Percentiles rank a stretch among this genome's conserved stretches.
Evolutionary conservation across 2,888 invertebrate species (phyloP).

Genomic region (Leptopilina myrica): DNA sequence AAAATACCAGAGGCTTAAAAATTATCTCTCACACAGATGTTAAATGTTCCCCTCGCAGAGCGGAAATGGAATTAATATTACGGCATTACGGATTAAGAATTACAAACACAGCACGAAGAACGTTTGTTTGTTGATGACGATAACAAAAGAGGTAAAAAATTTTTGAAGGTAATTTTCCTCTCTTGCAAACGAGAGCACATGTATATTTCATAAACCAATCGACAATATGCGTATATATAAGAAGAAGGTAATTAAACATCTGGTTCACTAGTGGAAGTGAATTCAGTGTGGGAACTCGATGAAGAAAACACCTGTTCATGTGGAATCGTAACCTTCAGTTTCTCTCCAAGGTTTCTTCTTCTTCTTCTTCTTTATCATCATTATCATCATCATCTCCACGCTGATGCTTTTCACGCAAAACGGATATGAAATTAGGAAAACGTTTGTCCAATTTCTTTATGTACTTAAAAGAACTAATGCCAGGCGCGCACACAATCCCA

Average conservation of each 20-base stretch:
- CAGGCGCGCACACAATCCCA: neutral
- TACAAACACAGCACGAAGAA: neutral
- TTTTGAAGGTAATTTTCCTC: neutral
- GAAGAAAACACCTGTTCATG: constrained; percentile 30
- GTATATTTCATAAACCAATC: neutral
- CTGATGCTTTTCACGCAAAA: constrained; percentile 7
- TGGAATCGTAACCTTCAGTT: neutral
- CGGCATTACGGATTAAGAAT: neutral
- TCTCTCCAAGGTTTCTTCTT: neutral
- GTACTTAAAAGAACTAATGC: neutral
- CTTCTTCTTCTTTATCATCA: no score
- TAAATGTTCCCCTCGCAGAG: neutral
- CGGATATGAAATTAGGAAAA: constrained; percentile 32
- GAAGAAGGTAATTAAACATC: constrained; percentile 24
- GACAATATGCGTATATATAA: neutral
- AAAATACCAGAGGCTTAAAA: no score
- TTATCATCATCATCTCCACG: no score
- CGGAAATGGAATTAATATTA: neutral
- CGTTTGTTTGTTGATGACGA: neutral
- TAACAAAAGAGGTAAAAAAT: constrained; percentile 18
- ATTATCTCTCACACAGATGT: neutral
- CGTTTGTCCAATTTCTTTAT: neutral
- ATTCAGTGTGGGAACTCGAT: constrained; percentile 28
- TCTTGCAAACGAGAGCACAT: neutral
- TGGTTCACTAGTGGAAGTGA: neutral